Evolutionary conservation across 2,113 vertebrate genomes (phyloP).

Genomic region (Rhipidura dahli): DNA sequence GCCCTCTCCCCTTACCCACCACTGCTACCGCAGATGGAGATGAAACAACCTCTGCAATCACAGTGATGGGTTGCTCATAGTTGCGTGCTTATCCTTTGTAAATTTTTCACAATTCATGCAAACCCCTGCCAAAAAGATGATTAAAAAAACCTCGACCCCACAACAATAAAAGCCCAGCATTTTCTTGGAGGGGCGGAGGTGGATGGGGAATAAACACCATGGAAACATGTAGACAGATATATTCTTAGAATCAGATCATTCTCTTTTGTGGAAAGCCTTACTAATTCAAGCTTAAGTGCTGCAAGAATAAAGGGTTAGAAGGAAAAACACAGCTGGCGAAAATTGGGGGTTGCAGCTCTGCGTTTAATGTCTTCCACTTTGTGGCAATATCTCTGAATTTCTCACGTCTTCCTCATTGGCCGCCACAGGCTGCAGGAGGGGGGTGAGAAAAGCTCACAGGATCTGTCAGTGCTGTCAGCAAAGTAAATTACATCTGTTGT

Average conservation of each 20-base stretch:
- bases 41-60: not conserved
- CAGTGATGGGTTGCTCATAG: not conserved
- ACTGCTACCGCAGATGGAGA: not conserved
- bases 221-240: conserved; percentile 50
- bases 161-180: conserved; percentile 1
- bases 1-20: not conserved
- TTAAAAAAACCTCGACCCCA: conserved; percentile 6
- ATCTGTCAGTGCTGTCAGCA: conserved; percentile 40
- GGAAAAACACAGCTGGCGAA: conserved; percentile 75
- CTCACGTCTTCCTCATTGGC: conserved; percentile 61
- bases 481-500: conserved; percentile 55
- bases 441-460: conserved; percentile 52
- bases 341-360: conserved; percentile 65
- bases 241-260: conserved; percentile 44
- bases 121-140: conserved; percentile 17
- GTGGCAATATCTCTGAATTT: conserved; percentile 55
- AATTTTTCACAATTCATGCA: conserved; percentile 39
- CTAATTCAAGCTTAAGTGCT: conserved; percentile 57
- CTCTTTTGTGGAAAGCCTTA: conserved; percentile 57
- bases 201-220: conserved; percentile 27
- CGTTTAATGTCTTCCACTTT: conserved; percentile 19
- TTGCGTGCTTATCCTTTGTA: conserved; percentile 11
- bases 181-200: not conserved
- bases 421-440: conserved; percentile 16
- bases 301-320: conserved; percentile 57